Evolutionary conservation across 2,113 vertebrate genomes (phyloP), one percentile per base, ranked within the genome.

Genomic region (Platichthys stellatus): DNA sequence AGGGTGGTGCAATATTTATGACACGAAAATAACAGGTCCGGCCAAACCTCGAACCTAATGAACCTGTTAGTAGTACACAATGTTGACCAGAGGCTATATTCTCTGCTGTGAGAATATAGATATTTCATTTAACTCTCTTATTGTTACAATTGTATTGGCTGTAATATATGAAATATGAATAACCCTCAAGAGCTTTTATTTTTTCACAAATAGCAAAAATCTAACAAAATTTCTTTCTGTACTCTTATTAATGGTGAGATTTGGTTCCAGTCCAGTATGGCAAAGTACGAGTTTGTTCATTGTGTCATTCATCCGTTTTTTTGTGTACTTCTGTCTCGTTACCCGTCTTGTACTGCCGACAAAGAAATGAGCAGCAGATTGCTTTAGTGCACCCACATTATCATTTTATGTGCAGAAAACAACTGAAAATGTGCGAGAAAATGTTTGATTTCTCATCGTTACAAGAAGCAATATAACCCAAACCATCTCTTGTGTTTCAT

Each of bases 261-360:
- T 47, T n/a, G 65, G 69, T 76, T 76, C 75, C 62, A 63, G 58
- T 68, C 68, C 43, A 26, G 45, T n/a, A 64, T 43, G 40, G 53
- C 62, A 20, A 69, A 72, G 74, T 76, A 53, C 20, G 23, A 20
- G 18, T 45, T 23, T 68, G 70, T 51, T 67, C 58, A 73, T 69
- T 43, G 35, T 75, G 40, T 66, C 64, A 54, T 63, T 66, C 49
- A 78, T 82, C 72, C 40, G 21, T 71, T 74, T 82, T 82, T 24
- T 18, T 62, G 51, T 56, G 57, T 8, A 53, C 63, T 14, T 63
- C 20, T 21, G 72, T 68, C 68, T 65, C 82, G 85, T 85, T n/a
- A 56, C 69, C 58, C 56, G 65, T 82, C 76, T 83, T 73, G 77
- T 73, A 45, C 13, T 35, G 60, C 72, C 72, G 72, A 84, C 53